Base-by-base conservation (phyloP, 2,888 invertebrate genomes). In the Stramonita haemastoma region DNA sequence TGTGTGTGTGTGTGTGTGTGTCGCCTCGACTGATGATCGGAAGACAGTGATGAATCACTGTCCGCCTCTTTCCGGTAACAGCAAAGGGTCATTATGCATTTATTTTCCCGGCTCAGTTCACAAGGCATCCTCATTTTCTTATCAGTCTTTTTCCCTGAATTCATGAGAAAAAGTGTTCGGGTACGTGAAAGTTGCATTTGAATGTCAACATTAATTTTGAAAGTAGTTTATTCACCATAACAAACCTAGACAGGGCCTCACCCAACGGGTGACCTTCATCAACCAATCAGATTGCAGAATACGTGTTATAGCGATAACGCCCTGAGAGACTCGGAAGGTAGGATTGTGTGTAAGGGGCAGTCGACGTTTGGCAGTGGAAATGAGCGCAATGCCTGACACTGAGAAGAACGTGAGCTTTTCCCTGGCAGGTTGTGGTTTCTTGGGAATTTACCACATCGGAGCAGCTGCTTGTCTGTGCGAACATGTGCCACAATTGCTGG, bases 391-490 rank as follows among this genome's bases (percentile, higher is more conserved):
- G 79, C 15, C 32, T 22, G 34, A 15, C 36, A 36, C 81, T 4
- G 26, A 83, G 81, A 36, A 83, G 29, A 81, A 46, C 86, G 93
- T 94, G 91, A 94, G 95, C 93, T 95, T 99, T 95, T 99, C 99
- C 92, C 99, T 99, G 96, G 99, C 99, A 96, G 99, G 99, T 93
- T 99, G 99, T 96, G 99, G 99, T 93, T 99, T 99, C 96, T 97
- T 99, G 94, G 99, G 99, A 94, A 98, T 99, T 95, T 99, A 99
- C 96, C 99, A 99, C 96, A 98, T 99, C 93, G 99, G 99, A 93
- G 99, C 99, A 89, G 99, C 99, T 19, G 98, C 98, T 92, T 99
- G 99, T 96, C 98, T 99, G 95, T 98, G 98, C 95, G 98, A 99
- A 96, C 99, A 98, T 97, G 98, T 98, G 26, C 98, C 99, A 34